These are phyloP conservation scores for Anguilla pacifica DNA, from an alignment of 2,797 vertebrate genomes.

Conservation along the genomic window DNA sequence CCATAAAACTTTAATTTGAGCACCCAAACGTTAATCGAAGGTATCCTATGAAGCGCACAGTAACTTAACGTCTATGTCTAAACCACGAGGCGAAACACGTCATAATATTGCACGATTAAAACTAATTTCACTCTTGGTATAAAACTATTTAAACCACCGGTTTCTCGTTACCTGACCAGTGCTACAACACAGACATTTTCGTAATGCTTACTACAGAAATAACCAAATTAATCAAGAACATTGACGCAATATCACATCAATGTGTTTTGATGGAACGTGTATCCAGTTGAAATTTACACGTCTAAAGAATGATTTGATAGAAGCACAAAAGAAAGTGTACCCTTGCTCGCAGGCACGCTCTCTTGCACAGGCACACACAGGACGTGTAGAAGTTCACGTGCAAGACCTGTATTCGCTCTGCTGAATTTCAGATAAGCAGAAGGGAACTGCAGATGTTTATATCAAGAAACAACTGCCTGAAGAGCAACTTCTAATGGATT, in stretches of 20 bases:
- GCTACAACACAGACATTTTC: neutral
- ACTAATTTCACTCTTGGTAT: neutral
- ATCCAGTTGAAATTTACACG: neutral
- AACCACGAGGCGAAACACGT: too few relatives aligned
- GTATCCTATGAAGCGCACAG: too few relatives aligned
- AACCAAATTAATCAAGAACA: neutral
- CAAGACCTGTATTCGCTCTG: slow-evolving; percentile 14
- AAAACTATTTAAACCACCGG: neutral
- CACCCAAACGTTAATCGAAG: too few relatives aligned
- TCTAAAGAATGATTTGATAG: neutral
- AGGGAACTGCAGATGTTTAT: slow-evolving; percentile 1
- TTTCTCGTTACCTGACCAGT: neutral
- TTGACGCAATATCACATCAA: neutral
- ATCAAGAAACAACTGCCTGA: slow-evolving; percentile 19
- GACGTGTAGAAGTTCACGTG: neutral
- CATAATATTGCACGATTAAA: neutral
- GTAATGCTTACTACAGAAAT: neutral
- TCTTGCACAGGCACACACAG: neutral
- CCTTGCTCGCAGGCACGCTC: neutral
- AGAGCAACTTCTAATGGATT: neutral
- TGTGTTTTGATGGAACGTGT: neutral
- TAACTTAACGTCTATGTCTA: too few relatives aligned
- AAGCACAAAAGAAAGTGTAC: neutral
- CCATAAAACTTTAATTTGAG: neutral
- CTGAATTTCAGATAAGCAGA: slow-evolving; percentile 14